These are phyloP conservation scores for Ochropleura leucogaster DNA, from an alignment of 2,888 invertebrate species.

Conservation along the genomic window DNA sequence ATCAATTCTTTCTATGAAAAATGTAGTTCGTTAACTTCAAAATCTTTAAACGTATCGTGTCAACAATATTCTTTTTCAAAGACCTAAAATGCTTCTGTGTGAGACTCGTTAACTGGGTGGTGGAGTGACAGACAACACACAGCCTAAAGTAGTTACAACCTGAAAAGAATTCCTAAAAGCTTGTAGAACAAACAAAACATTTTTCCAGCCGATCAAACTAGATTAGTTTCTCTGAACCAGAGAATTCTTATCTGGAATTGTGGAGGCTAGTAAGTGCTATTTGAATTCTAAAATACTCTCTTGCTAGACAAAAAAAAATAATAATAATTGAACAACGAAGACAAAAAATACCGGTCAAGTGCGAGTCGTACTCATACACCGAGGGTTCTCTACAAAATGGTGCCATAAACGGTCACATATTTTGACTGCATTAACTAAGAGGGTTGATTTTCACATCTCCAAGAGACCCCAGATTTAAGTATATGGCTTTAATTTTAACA, in stretches of 20 bases:
- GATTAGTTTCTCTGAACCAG: not conserved
- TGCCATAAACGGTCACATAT: no score
- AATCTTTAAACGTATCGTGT: not conserved
- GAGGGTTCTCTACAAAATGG: no score
- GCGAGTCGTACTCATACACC: no score
- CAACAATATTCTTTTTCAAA: not conserved
- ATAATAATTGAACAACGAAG: no score
- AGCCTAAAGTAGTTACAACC: not conserved
- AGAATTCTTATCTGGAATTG: not conserved
- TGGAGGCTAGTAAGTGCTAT: not conserved
- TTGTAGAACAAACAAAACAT: constrained; percentile 1
- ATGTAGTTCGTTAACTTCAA: not conserved
- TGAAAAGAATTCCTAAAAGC: not conserved
- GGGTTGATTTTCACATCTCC: no score
- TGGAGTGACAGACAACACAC: not conserved
- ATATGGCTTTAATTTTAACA: no score
- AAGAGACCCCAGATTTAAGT: no score
- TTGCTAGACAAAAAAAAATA: no score
- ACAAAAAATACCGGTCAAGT: not conserved
- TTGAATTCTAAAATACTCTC: not conserved
- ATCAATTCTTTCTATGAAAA: not conserved
- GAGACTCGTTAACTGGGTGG: not conserved
- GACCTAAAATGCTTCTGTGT: not conserved
- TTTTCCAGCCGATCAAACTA: not conserved
- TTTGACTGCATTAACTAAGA: no score